phyloP scores from a whole-genome alignment of 2,888 invertebrate genomes.

The Onthophagus sagittarius region DNA sequence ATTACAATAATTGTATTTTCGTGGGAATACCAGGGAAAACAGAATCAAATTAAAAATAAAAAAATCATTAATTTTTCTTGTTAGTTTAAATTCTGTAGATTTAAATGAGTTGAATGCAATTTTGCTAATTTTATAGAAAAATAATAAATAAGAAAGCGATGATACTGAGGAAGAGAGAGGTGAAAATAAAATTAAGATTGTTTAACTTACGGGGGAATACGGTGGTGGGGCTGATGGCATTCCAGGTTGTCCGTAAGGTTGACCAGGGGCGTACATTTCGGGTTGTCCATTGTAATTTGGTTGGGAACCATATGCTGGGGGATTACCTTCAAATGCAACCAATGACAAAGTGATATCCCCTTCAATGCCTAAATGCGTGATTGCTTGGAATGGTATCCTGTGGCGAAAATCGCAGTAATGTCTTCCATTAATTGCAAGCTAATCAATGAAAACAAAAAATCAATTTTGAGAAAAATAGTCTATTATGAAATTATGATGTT shows the following conservation, averaged over 20 bases:
- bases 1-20: slow-evolving; percentile 1
- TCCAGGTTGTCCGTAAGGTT: slow-evolving; percentile 3
- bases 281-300: slow-evolving; percentile 16
- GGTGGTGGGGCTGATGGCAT: slow-evolving; percentile 22
- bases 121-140: neutral
- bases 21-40: slow-evolving; percentile 2
- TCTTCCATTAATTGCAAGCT: slow-evolving; percentile 77
- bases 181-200: neutral
- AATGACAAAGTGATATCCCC: slow-evolving; percentile 69
- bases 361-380: slow-evolving; percentile 67
- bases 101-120: neutral
- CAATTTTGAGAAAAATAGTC: too few species aligned
- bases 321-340: slow-evolving; percentile 60
- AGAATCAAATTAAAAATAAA: slow-evolving; percentile 1
- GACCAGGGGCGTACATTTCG: slow-evolving; percentile 13
- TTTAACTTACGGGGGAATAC: slow-evolving; percentile 12
- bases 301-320: slow-evolving; percentile 27
- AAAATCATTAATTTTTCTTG: neutral
- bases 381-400: slow-evolving; percentile 61
- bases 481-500: too few species aligned
- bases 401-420: slow-evolving; percentile 76
- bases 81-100: too few species aligned
- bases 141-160: neutral
- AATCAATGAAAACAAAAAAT: too few species aligned
- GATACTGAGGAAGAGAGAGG: slow-evolving; percentile 1